Evolutionary conservation across 2,113 vertebrate species (phyloP).

Genomic region (Mungos mungo): DNA sequence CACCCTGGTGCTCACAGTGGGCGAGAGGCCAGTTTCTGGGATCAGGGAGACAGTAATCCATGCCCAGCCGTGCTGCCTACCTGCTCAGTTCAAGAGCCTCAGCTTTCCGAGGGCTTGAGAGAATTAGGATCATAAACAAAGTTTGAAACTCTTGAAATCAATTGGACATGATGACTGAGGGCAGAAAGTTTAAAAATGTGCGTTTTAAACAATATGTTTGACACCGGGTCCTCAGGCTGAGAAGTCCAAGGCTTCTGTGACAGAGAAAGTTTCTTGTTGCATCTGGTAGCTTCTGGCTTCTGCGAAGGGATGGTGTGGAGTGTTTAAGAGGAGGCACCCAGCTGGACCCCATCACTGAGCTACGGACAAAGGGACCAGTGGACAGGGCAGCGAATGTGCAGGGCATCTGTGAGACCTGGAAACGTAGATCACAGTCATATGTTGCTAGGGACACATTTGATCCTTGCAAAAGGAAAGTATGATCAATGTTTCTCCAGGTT

Average conservation of each 20-base stretch:
- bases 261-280: not conserved
- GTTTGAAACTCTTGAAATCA: slow-evolving; percentile 15
- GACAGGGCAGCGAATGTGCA: rapidly evolving
- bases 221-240: not conserved
- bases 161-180: not conserved
- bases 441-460: not conserved
- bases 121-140: not conserved
- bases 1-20: not conserved
- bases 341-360: not conserved
- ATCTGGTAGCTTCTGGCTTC: not conserved
- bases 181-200: not conserved
- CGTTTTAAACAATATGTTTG: not conserved
- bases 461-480: not conserved
- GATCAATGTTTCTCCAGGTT: not conserved
- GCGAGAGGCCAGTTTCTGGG: not conserved
- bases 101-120: not conserved
- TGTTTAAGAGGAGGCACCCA: not conserved
- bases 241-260: not conserved
- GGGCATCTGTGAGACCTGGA: not conserved
- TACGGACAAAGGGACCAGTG: not conserved
- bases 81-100: not conserved
- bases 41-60: not conserved
- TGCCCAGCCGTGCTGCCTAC: not conserved
- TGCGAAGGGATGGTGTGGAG: rapidly evolving
- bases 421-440: not conserved